Conservation (phyloP, 2,113 vertebrate genomes). For the Apteryx mantelli region DNA sequence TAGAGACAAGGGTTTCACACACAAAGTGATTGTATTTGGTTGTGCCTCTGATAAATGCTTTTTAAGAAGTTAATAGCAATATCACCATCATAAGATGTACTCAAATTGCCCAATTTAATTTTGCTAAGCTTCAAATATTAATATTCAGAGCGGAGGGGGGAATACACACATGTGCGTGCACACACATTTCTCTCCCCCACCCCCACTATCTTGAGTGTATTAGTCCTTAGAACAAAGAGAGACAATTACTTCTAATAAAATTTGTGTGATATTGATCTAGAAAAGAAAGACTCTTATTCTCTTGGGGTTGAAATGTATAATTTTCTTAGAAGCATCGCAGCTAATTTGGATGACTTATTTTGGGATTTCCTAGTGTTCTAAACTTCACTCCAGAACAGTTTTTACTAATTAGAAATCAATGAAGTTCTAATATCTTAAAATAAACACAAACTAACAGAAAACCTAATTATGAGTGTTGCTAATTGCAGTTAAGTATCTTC, state of each 20-base stretch:
- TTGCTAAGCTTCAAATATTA: background rate
- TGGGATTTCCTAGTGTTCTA: background rate
- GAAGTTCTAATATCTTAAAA: background rate
- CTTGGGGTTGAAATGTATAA: background rate
- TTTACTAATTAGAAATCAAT: background rate
- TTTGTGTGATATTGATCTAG: background rate
- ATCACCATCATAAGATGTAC: too few species aligned
- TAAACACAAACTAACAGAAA: background rate
- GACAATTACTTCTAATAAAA: background rate
- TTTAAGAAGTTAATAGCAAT: background rate
- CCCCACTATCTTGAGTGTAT: background rate
- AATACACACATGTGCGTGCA: background rate
- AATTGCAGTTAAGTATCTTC: conserved; percentile 19
- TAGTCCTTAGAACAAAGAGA: background rate
- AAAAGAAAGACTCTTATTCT: background rate
- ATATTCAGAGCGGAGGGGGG: background rate
- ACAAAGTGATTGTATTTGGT: background rate
- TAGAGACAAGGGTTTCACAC: too few species aligned
- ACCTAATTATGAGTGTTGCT: background rate
- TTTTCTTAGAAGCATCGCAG: background rate
- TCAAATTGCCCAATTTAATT: background rate
- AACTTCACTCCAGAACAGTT: background rate
- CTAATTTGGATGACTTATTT: background rate
- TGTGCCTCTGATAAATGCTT: background rate
- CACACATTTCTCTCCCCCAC: background rate